Evolutionary conservation across 2,888 invertebrate genomes (phyloP).

Genomic region (Barypeithes pellucidus): DNA sequence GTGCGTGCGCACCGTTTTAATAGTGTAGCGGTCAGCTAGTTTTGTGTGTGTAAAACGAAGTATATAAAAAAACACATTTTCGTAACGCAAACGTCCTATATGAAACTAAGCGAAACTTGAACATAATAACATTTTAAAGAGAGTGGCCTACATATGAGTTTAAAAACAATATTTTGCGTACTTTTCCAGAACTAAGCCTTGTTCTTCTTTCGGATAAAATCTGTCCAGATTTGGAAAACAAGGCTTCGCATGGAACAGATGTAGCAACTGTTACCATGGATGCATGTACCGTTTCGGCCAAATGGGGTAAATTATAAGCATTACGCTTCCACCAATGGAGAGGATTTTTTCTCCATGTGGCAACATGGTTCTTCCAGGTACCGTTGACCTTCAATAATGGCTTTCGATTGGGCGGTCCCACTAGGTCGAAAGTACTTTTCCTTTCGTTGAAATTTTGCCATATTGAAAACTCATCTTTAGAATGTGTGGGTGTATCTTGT

Average conservation of each 20-base stretch:
- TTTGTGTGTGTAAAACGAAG: too few species aligned
- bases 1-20: too few species aligned
- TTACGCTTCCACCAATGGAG: conserved; percentile 54
- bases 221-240: conserved; percentile 28
- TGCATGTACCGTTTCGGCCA: conserved; percentile 40
- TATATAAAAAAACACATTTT: too few species aligned
- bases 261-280: conserved; percentile 49
- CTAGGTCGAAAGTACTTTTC: conserved; percentile 4
- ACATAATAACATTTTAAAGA: too few species aligned
- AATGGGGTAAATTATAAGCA: conserved; percentile 49
- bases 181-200: conserved; percentile 39
- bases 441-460: background rate
- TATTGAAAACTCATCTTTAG: background rate
- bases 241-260: conserved; percentile 17
- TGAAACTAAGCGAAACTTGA: too few species aligned
- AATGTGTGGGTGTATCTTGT: background rate
- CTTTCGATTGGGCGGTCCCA: conserved; percentile 44
- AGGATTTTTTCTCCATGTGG: conserved; percentile 44
- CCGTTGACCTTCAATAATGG: conserved; percentile 53
- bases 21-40: too few species aligned
- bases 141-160: too few species aligned
- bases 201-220: conserved; percentile 22
- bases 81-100: too few species aligned
- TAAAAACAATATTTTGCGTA: conserved; percentile 43
- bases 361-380: conserved; percentile 51